These are phyloP conservation scores for Brachyrhaphis roseni DNA, from an alignment of 2,797 vertebrate species.

Conservation along the genomic window DNA sequence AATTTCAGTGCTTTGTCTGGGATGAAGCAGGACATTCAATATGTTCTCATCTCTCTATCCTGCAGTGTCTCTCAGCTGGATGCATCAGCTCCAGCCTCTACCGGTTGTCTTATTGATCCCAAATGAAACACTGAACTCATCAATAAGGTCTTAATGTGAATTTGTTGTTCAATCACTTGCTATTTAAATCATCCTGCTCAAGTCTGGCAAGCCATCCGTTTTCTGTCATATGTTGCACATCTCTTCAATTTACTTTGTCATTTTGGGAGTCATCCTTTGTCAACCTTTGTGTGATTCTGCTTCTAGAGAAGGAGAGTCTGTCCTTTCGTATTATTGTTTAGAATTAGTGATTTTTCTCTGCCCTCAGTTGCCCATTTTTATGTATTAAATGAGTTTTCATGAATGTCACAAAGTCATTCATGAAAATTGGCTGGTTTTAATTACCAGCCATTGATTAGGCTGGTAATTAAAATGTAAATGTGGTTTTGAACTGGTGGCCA, in stretches of 20 bases:
- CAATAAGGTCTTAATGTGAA: slow-evolving; percentile 83
- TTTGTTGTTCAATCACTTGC: slow-evolving; percentile 84
- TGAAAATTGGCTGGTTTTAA: too few species aligned
- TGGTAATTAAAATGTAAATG: slow-evolving; percentile 85
- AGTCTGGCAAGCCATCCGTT: slow-evolving; percentile 68
- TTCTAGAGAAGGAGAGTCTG: slow-evolving; percentile 28
- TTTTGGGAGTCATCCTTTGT: slow-evolving; percentile 63
- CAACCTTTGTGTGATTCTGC: slow-evolving; percentile 28
- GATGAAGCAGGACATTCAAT: slow-evolving; percentile 48
- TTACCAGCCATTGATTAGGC: slow-evolving; percentile 74
- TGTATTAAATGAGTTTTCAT: slow-evolving; percentile 71
- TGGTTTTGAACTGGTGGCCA: slow-evolving; percentile 70
- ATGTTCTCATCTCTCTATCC: slow-evolving; percentile 46
- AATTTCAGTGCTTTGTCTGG: slow-evolving; percentile 35
- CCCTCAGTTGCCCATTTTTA: slow-evolving; percentile 66
- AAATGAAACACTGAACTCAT: slow-evolving; percentile 82
- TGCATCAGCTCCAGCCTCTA: slow-evolving; percentile 72
- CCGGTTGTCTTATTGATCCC: slow-evolving; percentile 82
- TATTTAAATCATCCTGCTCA: slow-evolving; percentile 80
- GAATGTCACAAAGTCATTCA: slow-evolving; percentile 70
- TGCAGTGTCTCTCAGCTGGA: slow-evolving; percentile 60
- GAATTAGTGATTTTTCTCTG: slow-evolving; percentile 60
- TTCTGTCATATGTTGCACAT: slow-evolving; percentile 72
- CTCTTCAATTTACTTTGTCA: slow-evolving; percentile 74
- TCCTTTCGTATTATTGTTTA: slow-evolving; percentile 48